Conservation (phyloP, 2,797 vertebrate genomes). For the Atherinosoma microstoma region DNA sequence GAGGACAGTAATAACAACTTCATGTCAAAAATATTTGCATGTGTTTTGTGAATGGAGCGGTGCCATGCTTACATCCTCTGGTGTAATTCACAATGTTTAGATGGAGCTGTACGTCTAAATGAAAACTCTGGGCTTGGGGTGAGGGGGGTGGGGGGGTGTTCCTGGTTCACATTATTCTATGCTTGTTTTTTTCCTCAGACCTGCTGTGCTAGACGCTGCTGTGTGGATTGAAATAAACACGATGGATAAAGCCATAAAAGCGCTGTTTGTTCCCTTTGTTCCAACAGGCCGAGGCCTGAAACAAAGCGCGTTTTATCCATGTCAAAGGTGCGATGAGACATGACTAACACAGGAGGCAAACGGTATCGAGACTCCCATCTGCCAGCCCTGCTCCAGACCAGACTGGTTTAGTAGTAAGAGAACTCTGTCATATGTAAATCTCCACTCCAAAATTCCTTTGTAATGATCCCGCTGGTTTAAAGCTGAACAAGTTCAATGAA, state of each 20-base stretch:
- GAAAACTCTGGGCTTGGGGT: conserved; percentile 30
- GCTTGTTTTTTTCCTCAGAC: conserved; percentile 54
- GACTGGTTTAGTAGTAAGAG: conserved; percentile 37
- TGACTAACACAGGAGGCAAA: conserved; percentile 77
- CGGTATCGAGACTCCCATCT: conserved; percentile 69
- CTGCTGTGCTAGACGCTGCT: conserved; percentile 44
- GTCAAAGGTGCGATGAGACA: conserved; percentile 77
- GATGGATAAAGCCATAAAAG: conserved; percentile 75
- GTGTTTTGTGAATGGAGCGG: conserved; percentile 22
- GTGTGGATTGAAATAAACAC: conserved; percentile 71
- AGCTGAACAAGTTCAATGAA: neutral
- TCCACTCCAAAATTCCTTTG: neutral
- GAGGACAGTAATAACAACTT: neutral
- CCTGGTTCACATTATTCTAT: conserved; percentile 56
- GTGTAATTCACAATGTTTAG: conserved; percentile 13
- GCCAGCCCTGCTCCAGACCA: conserved; percentile 57
- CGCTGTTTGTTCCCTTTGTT: conserved; percentile 74
- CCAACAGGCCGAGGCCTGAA: conserved; percentile 66
- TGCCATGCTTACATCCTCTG: neutral
- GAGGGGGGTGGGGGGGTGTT: neutral
- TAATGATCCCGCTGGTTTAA: neutral
- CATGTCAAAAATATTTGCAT: conserved; percentile 7
- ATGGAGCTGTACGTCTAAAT: conserved; percentile 29
- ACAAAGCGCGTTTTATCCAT: conserved; percentile 74
- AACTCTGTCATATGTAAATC: conserved; percentile 17